Conservation (phyloP, 2,888 invertebrate species). For the Ornithoptera alexandrae region DNA sequence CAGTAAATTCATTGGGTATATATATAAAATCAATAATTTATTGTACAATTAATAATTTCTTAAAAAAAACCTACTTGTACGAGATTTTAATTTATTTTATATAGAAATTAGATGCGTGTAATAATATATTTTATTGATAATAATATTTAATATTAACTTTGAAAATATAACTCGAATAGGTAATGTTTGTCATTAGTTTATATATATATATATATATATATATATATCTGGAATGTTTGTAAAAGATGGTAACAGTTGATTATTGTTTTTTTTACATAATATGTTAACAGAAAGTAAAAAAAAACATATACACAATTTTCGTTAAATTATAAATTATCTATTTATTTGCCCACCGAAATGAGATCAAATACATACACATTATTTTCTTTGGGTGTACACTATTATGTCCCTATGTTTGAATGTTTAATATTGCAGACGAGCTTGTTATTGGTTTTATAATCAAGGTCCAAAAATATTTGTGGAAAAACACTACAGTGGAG, state of each 20-base stretch:
- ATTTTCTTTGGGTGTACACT: background rate
- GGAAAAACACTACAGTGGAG: background rate
- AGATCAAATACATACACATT: slow-evolving; percentile 35
- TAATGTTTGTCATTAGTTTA: slow-evolving; percentile 50
- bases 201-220: slow-evolving; percentile 32
- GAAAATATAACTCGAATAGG: slow-evolving; percentile 65
- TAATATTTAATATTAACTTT: slow-evolving; percentile 28
- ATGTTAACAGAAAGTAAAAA: slow-evolving; percentile 9
- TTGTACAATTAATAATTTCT: background rate
- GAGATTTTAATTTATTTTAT: slow-evolving; percentile 2
- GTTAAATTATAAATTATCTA: slow-evolving; percentile 39
- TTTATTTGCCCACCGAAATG: slow-evolving; percentile 47
- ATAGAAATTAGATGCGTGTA: background rate
- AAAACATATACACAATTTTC: slow-evolving; percentile 1
- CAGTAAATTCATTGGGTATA: background rate
- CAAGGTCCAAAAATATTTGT: background rate
- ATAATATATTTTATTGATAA: slow-evolving; percentile 12
- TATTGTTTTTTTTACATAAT: slow-evolving; percentile 30
- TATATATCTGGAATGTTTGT: slow-evolving; percentile 36
- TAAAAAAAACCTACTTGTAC: background rate
- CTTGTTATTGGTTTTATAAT: background rate
- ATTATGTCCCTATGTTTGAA: background rate
- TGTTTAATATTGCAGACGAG: background rate
- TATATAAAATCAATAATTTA: background rate
- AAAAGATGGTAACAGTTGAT: slow-evolving; percentile 49